Evolutionary conservation across 2,888 invertebrate species (phyloP).

Genomic region (Lepidocyrtinus sp.): DNA sequence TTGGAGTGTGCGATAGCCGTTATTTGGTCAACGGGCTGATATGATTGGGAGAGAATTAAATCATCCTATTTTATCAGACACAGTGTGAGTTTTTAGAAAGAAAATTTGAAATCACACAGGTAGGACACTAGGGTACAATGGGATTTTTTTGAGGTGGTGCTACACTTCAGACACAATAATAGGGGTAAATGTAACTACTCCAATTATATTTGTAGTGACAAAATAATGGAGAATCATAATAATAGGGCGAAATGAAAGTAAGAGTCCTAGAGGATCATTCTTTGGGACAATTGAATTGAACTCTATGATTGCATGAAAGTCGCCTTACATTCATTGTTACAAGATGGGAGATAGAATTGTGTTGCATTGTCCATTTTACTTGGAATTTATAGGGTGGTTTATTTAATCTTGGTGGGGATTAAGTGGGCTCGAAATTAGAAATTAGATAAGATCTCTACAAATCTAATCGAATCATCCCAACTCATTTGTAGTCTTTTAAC

Average conservation of each 20-base stretch:
- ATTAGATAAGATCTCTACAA: no score
- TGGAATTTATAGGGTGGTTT: not conserved
- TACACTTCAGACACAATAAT: not conserved
- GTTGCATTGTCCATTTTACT: not conserved
- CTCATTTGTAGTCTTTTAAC: no score
- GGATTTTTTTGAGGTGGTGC: constrained; percentile 36
- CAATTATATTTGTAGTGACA: not conserved
- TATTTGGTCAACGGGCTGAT: not conserved
- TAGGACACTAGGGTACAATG: constrained; percentile 17
- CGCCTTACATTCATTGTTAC: not conserved
- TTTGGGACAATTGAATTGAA: not conserved
- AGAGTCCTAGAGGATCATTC: not conserved
- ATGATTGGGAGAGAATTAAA: not conserved
- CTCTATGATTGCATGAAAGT: not conserved
- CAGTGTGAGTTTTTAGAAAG: constrained; percentile 23
- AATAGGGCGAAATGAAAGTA: not conserved
- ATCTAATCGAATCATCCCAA: no score
- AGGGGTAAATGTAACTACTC: not conserved
- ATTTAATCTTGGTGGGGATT: not conserved
- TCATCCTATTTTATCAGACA: not conserved
- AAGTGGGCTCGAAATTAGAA: no score
- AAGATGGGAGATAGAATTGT: not conserved
- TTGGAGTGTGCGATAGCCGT: not conserved
- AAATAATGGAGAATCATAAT: not conserved
- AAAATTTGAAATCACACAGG: constrained; percentile 18